These are phyloP conservation scores for Campoplex capitator DNA, from an alignment of 2,888 invertebrate species.

Conservation along the genomic window DNA sequence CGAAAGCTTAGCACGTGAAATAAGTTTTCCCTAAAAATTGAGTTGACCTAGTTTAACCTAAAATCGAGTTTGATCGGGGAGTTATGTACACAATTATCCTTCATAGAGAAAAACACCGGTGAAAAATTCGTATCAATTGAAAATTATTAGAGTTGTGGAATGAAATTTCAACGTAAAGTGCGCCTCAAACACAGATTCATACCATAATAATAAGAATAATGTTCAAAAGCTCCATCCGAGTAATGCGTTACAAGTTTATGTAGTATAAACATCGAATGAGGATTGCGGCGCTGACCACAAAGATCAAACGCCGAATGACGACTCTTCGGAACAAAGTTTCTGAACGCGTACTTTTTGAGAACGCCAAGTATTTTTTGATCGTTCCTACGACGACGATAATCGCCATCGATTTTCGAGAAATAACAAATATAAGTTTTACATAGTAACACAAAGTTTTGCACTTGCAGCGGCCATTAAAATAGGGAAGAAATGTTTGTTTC, in stretches of 20 bases:
- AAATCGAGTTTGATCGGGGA: background rate
- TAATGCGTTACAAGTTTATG: background rate
- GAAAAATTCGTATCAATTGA: background rate
- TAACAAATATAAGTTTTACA: constrained; percentile 44
- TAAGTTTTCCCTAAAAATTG: background rate
- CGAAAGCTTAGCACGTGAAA: background rate
- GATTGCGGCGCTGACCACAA: constrained; percentile 2
- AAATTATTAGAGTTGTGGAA: background rate
- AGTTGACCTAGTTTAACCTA: background rate
- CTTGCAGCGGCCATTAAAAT: background rate
- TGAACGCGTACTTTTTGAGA: background rate
- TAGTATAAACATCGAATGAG: background rate
- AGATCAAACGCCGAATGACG: background rate
- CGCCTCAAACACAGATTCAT: background rate
- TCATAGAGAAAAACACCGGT: background rate
- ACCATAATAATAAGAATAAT: background rate
- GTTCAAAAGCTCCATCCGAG: background rate
- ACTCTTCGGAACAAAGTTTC: background rate
- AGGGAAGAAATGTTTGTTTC: constrained; percentile 29
- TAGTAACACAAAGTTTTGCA: constrained; percentile 1
- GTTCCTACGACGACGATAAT: background rate
- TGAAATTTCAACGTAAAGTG: background rate
- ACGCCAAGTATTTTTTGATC: background rate
- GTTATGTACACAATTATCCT: background rate
- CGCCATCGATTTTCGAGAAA: constrained; percentile 18